phyloP scores from a whole-genome alignment of 2,797 vertebrate species.

The Lerista edwardsae region DNA sequence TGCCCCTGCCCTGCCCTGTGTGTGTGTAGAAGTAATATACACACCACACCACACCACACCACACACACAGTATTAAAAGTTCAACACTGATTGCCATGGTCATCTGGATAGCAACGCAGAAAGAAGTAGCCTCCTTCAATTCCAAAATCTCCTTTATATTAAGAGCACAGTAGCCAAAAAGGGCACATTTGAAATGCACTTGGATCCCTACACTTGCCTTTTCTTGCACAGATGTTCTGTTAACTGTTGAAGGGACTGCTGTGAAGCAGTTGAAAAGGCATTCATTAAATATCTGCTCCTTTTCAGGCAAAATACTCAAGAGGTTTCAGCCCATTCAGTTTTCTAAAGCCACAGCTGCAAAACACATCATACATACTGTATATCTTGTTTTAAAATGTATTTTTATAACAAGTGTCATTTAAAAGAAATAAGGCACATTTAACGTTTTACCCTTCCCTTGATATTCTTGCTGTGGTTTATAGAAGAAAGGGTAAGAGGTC shows the following conservation, averaged over 20 bases:
- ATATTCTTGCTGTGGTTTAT: conserved; percentile 66
- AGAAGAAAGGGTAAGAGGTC: conserved; percentile 41
- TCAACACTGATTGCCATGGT: not conserved
- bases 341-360: conserved; percentile 65
- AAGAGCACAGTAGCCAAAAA: conserved; percentile 56
- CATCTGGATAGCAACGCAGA: not conserved
- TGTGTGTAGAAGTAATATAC: too few relatives aligned
- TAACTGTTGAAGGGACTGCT: conserved; percentile 60
- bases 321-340: conserved; percentile 51
- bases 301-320: conserved; percentile 45
- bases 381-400: conserved; percentile 50
- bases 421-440: conserved; percentile 37
- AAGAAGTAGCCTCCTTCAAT: conserved; percentile 41
- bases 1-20: too few relatives aligned
- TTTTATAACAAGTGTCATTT: conserved; percentile 55
- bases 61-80: too few relatives aligned
- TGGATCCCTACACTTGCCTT: conserved; percentile 59
- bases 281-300: conserved; percentile 69
- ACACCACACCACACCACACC: too few relatives aligned
- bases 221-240: conserved; percentile 61
- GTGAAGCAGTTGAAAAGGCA: conserved; percentile 61
- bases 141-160: conserved; percentile 58
- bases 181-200: conserved; percentile 35
- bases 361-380: conserved; percentile 59
- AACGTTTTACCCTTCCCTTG: conserved; percentile 65